Evolutionary conservation across 2,797 vertebrate species (phyloP).

Genomic region (Onychomys torridus): DNA sequence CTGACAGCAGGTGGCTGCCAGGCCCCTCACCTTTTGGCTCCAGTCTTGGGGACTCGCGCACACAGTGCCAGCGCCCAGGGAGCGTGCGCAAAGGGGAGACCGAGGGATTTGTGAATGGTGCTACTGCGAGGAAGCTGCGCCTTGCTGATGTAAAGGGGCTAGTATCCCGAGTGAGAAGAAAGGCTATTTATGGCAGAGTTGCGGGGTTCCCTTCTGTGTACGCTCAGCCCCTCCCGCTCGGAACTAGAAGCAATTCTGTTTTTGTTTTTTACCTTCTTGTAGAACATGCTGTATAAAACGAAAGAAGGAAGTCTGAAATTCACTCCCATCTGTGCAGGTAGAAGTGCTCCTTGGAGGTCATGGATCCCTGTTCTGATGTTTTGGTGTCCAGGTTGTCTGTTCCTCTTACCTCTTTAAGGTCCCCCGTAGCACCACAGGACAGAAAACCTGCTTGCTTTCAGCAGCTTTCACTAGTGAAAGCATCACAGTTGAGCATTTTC

Average conservation of each 20-base stretch:
- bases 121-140: constrained; percentile 62
- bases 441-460: constrained; percentile 26
- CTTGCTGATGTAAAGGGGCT: constrained; percentile 64
- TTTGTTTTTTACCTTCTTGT: not conserved
- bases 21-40: not conserved
- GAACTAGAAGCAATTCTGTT: constrained; percentile 54
- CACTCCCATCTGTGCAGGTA: constrained; percentile 17
- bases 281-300: not conserved
- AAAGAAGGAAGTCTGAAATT: constrained; percentile 55
- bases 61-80: not conserved
- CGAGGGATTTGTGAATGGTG: constrained; percentile 79
- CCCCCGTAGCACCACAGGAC: not conserved
- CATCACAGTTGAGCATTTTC: constrained; percentile 1
- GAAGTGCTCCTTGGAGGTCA: not conserved
- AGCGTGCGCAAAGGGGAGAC: not conserved
- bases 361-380: not conserved
- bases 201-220: constrained; percentile 58
- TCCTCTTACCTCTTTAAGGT: not conserved
- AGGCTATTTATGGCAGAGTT: constrained; percentile 71
- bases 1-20: constrained; percentile 49
- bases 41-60: not conserved
- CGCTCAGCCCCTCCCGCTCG: constrained; percentile 6
- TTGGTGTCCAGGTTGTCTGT: not conserved
- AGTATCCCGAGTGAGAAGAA: constrained; percentile 77
- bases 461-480: constrained; percentile 42